phyloP scores from a whole-genome alignment of 2,113 vertebrate species.

The Dromiciops gliroides region DNA sequence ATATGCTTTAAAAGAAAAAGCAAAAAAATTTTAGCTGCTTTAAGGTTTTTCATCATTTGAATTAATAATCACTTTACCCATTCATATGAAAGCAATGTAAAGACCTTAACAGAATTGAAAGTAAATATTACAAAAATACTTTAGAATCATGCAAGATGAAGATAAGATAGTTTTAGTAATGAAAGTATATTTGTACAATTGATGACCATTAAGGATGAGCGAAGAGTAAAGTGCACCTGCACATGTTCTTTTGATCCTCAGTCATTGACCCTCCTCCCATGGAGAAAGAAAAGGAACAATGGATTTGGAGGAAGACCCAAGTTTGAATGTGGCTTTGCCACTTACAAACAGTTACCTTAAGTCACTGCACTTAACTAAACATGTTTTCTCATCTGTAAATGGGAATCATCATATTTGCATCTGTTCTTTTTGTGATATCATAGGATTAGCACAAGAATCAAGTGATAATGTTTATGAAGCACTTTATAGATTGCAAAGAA shows the following conservation, averaged over 20 bases:
- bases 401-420: background rate
- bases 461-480: background rate
- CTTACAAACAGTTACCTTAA: background rate
- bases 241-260: background rate
- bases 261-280: background rate
- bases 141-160: background rate
- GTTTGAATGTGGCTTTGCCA: background rate
- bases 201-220: background rate
- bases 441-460: background rate
- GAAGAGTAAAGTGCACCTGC: background rate
- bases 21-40: background rate
- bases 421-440: background rate
- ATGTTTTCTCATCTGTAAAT: background rate
- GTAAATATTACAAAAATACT: background rate
- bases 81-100: background rate
- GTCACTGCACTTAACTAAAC: background rate
- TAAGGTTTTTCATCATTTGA: background rate
- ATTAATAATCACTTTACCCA: background rate
- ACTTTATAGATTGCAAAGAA: background rate
- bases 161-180: background rate
- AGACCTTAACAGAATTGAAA: background rate
- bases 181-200: background rate
- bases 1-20: conserved; percentile 87
- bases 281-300: background rate
- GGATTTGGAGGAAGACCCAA: background rate